Conservation (phyloP, 2,888 invertebrate genomes). For the Apodemia mormo region DNA sequence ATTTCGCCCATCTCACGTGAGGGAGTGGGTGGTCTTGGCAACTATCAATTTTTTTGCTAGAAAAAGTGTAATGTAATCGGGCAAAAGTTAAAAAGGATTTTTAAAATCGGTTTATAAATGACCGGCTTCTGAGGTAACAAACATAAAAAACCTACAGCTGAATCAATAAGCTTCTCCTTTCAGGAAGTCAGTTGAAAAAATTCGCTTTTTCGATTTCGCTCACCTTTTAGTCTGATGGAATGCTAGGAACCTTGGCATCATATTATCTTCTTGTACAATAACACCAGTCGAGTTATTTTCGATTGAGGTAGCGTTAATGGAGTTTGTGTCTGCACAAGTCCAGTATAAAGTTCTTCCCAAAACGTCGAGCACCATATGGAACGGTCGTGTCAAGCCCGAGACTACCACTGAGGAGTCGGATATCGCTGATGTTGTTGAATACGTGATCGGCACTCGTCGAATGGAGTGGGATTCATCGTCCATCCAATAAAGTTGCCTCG, state of each 20-base stretch:
- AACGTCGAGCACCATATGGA: slow-evolving; percentile 93
- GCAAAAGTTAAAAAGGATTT: no score
- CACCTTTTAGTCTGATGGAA: slow-evolving; percentile 91
- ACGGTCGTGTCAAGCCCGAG: slow-evolving; percentile 84
- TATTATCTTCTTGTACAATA: slow-evolving; percentile 87
- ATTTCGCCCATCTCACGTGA: no score
- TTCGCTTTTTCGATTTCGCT: slow-evolving; percentile 8
- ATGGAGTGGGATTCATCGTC: slow-evolving; percentile 90
- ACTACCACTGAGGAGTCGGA: slow-evolving; percentile 76
- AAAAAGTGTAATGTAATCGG: no score
- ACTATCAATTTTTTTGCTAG: no score
- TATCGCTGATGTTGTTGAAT: slow-evolving; percentile 58
- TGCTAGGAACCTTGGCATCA: slow-evolving; percentile 91
- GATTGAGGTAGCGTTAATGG: slow-evolving; percentile 93
- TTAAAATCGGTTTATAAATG: no score
- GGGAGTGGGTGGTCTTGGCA: no score
- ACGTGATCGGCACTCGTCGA: slow-evolving; percentile 80
- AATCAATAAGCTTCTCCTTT: no score
- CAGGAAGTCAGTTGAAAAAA: no score
- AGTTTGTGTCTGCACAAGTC: slow-evolving; percentile 91
- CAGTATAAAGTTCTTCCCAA: slow-evolving; percentile 93
- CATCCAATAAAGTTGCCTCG: slow-evolving; percentile 84
- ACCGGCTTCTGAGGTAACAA: no score
- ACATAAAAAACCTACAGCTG: no score
- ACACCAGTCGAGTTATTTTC: slow-evolving; percentile 85